Evolutionary conservation across 2,888 invertebrate genomes (phyloP), one percentile per base, ranked within the genome.

Genomic region (Spisula solida): DNA sequence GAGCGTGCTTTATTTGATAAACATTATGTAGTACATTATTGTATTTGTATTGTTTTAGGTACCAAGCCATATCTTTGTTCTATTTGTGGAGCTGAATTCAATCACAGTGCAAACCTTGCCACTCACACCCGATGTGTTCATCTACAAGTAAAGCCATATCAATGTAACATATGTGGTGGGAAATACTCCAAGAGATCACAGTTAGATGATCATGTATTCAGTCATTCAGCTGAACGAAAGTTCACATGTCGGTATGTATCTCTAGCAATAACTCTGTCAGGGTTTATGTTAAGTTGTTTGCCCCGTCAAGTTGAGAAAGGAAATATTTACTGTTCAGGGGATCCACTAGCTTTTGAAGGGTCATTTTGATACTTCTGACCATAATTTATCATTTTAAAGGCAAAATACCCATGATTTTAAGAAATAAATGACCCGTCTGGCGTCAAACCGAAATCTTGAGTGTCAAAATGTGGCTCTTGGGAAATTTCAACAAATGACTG

Each of bases 71-170:
- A 91, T 66, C 84, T 91, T 12, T 91, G 91, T 81, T 89, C 91
- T 51, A 89, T 91, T 14, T 91, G 91, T 88, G 91, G 91, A 75
- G 91, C 91, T 10, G 91, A 88, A 86, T 91, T 91, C 41, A 89
- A 89, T 60, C 89, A 89, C 86, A 89, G 91, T 55, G 87, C 91
- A 20, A 91, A 91, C 79, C 84, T 91, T 8, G 88, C 89, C 66
- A 89, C 88, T n/a, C 91, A 91, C 48, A 91, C 86, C 4, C 75
- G 89, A 18, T 89, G 89, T 89, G 89, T 91, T 6, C 91, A 91
- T 60, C 85, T 86, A 0, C 88, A 91, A 86, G 85, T 91, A 51
- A 91, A 91, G 41, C 88, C 91, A 48, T 87, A 78, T 29, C 75
- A 78, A 41, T 91, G 91, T 83, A 70, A 78, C 5, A 51, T 86